A percentile compares a stretch with the other conserved stretches of the same genome.
Evolutionary conservation across 2,888 invertebrate genomes (phyloP).

Genomic region (Metalampra italica): DNA sequence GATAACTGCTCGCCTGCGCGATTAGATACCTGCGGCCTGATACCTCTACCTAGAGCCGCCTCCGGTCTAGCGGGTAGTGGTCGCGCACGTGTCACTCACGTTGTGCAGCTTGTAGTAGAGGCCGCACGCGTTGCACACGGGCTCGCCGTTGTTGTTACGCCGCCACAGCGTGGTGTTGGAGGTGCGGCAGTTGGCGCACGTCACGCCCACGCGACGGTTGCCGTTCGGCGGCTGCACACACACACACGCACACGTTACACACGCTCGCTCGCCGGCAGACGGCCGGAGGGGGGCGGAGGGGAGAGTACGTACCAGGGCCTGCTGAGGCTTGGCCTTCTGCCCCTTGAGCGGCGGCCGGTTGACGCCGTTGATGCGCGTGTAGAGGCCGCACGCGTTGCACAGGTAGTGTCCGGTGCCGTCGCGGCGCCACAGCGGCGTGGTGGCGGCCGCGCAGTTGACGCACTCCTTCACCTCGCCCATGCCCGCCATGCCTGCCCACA

Average conservation of each 20-base stretch:
- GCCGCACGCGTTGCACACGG: slow-evolving; percentile 99
- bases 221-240: slow-evolving; percentile 73
- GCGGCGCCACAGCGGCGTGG: slow-evolving; percentile 98
- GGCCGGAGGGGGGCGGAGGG: too few relatives aligned
- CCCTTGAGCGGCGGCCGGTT: slow-evolving; percentile 86
- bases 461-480: slow-evolving; percentile 88
- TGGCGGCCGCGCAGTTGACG: slow-evolving; percentile 95
- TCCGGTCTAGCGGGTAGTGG: too few relatives aligned
- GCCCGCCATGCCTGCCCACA: slow-evolving; percentile 55
- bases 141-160: slow-evolving; percentile 94
- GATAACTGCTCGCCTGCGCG: slow-evolving; percentile 62
- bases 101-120: slow-evolving; percentile 94
- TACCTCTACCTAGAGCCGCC: too few relatives aligned
- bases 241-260: not conserved
- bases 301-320: slow-evolving; percentile 65
- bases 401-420: slow-evolving; percentile 99
- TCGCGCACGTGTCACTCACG: too few relatives aligned
- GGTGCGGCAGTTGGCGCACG: slow-evolving; percentile 97
- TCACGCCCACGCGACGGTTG: slow-evolving; percentile 84
- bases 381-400: slow-evolving; percentile 99
- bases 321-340: slow-evolving; percentile 81
- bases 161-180: slow-evolving; percentile 97
- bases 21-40: slow-evolving; percentile 65
- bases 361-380: slow-evolving; percentile 84
- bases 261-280: too few relatives aligned